These are phyloP conservation scores for Halotydeus destructor DNA, from an alignment of 1,140 invertebrate species.

Conservation along the genomic window DNA sequence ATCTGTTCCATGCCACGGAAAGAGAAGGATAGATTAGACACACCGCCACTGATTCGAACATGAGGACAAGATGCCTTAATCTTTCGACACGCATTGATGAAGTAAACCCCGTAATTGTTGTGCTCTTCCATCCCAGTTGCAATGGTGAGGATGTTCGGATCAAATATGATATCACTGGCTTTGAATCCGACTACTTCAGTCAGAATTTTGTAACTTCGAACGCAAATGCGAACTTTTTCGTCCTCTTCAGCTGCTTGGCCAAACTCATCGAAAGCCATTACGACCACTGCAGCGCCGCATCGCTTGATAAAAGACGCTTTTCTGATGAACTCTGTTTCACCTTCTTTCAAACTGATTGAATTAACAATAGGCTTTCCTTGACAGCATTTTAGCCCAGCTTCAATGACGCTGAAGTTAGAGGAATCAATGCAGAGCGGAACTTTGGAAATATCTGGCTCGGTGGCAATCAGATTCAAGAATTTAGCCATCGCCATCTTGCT, in stretches of 20 bases:
- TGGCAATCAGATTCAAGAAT: constrained; percentile 36
- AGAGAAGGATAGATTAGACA: constrained; percentile 42
- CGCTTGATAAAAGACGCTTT: constrained; percentile 28
- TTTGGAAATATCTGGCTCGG: constrained; percentile 35
- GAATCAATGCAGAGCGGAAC: constrained; percentile 39
- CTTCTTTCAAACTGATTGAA: constrained; percentile 34
- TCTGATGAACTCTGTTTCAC: constrained; percentile 27
- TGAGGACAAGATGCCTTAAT: constrained; percentile 28
- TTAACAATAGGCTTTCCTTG: constrained; percentile 42
- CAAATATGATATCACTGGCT: constrained; percentile 39
- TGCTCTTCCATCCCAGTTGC: constrained; percentile 42
- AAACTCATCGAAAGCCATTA: constrained; percentile 33
- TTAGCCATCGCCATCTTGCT: constrained; percentile 33
- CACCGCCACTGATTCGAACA: constrained; percentile 34
- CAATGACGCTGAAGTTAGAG: constrained; percentile 34
- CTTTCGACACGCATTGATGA: constrained; percentile 31
- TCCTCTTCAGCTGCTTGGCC: constrained; percentile 31
- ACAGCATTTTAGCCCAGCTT: constrained; percentile 36
- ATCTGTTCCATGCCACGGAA: constrained; percentile 37
- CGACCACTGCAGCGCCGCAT: constrained; percentile 38
- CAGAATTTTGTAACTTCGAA: constrained; percentile 32
- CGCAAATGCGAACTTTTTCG: constrained; percentile 34
- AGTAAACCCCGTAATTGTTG: constrained; percentile 33
- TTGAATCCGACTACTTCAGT: constrained; percentile 32
- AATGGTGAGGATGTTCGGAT: constrained; percentile 40